Percentiles rank a stretch among this genome's conserved stretches.
These are phyloP conservation scores for Anser brachyrhynchus DNA, from an alignment of 2,113 vertebrate genomes.

Conservation along the genomic window DNA sequence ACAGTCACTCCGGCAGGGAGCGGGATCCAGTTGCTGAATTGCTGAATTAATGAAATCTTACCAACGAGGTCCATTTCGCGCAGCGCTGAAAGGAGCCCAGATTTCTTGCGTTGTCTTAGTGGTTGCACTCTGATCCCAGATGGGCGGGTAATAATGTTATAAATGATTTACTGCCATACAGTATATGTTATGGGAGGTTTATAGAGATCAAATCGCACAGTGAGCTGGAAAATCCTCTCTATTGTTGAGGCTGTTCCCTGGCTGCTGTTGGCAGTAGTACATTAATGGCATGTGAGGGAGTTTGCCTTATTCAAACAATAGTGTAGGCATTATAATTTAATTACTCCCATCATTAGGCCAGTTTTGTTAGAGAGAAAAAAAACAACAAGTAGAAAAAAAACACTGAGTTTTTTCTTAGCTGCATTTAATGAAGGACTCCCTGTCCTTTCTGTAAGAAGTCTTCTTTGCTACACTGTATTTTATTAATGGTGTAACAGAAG, in stretches of 20 bases:
- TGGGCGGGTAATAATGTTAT: not conserved
- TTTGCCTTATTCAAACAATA: slow-evolving; percentile 8
- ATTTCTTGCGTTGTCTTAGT: not conserved
- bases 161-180: slow-evolving; percentile 36
- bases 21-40: not conserved
- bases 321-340: not conserved
- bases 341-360: not conserved
- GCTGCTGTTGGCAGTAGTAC: slow-evolving; percentile 10
- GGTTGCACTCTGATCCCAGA: slow-evolving; percentile 30
- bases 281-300: not conserved
- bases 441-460: not conserved
- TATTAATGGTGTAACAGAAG: not conserved
- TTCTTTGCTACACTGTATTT: not conserved
- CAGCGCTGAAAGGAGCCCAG: slow-evolving; percentile 22
- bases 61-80: not conserved
- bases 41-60: not conserved
- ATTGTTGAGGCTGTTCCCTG: not conserved
- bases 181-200: slow-evolving; percentile 24
- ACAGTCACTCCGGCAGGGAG: not conserved
- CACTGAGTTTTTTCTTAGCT: not conserved
- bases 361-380: not conserved
- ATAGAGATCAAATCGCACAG: slow-evolving; percentile 18
- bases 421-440: not conserved
- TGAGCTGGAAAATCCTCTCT: slow-evolving; percentile 54
- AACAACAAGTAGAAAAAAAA: not conserved